Conservation (phyloP, 2,888 invertebrate species). For the Trachelus stipa region DNA sequence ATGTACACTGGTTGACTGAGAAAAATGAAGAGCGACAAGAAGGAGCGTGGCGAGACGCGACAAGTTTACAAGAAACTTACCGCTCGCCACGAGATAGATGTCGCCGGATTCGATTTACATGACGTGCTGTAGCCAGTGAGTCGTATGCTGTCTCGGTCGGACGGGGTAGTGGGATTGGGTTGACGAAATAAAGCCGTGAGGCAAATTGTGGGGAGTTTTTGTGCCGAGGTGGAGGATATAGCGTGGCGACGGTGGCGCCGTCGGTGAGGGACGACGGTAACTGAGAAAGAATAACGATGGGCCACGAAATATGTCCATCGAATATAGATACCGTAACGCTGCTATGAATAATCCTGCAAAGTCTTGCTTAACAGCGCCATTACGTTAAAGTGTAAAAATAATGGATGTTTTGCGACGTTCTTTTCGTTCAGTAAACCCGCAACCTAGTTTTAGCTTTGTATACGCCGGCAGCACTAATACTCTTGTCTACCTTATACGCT, state of each 20-base stretch:
- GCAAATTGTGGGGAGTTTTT: constrained; percentile 1
- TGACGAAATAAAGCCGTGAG: not conserved
- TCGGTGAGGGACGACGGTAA: not conserved
- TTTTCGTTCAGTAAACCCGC: constrained; percentile 16
- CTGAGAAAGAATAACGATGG: not conserved
- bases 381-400: constrained; percentile 30
- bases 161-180: not conserved
- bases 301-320: not conserved
- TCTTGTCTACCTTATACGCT: not conserved
- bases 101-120: not conserved
- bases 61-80: not conserved
- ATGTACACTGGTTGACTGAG: not conserved
- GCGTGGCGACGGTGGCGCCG: not conserved
- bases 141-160: not conserved
- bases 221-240: not conserved
- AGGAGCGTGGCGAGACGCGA: not conserved
- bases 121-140: not conserved
- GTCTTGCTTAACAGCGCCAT: constrained; percentile 25
- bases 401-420: constrained; percentile 28
- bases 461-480: not conserved
- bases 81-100: not conserved
- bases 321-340: not conserved
- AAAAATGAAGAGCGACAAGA: not conserved
- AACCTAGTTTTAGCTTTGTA: constrained; percentile 18
- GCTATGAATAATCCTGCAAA: not conserved